Evolutionary conservation across 2,888 invertebrate genomes (phyloP).

Genomic region (Leptura quadrifasciata): DNA sequence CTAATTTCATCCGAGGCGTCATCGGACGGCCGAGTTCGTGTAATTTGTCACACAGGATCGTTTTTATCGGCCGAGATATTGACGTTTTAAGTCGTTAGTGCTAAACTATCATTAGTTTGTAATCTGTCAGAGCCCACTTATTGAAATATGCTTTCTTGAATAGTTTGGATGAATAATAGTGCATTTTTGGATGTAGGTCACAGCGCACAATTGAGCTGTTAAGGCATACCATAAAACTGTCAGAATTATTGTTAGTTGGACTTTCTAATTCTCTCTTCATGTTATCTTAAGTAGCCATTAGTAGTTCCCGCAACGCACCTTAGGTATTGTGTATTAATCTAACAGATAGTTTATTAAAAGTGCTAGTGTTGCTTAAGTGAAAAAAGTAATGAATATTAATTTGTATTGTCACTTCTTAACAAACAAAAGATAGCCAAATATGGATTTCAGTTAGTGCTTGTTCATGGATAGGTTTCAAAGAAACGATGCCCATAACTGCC

Average conservation of each 20-base stretch:
- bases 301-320: conserved; percentile 22
- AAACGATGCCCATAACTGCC: no score
- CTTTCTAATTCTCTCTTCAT: conserved; percentile 36
- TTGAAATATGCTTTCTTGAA: conserved; percentile 42
- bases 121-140: conserved; percentile 52
- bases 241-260: conserved; percentile 41
- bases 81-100: conserved; percentile 44
- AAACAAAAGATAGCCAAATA: conserved; percentile 7
- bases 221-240: conserved; percentile 56
- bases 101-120: conserved; percentile 54
- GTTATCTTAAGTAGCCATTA: conserved; percentile 32
- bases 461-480: no score
- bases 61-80: conserved; percentile 45
- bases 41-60: conserved; percentile 47
- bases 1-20: conserved; percentile 46
- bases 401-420: conserved; percentile 11
- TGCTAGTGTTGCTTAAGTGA: conserved; percentile 12
- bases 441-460: neutral
- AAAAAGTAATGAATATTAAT: conserved; percentile 31
- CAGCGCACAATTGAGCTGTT: conserved; percentile 52
- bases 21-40: conserved; percentile 38
- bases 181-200: conserved; percentile 54
- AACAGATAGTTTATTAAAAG: conserved; percentile 17
- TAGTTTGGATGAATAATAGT: conserved; percentile 43
- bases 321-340: conserved; percentile 17